phyloP scores from a whole-genome alignment of 2,113 vertebrate genomes.

The Chitala chitala region DNA sequence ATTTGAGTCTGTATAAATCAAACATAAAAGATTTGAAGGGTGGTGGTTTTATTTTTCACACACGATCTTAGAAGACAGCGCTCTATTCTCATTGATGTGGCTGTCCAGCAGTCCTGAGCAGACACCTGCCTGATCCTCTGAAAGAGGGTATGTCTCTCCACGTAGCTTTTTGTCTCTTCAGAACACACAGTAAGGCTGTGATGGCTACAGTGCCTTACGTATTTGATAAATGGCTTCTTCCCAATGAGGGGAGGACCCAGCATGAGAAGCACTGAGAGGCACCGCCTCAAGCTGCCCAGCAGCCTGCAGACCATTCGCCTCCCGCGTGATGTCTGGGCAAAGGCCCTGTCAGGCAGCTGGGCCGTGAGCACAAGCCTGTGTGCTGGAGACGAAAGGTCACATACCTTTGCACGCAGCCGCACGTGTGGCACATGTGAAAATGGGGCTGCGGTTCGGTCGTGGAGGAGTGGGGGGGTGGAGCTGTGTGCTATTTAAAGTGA shows the following conservation, averaged over 20 bases:
- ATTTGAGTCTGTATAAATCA: too few relatives aligned
- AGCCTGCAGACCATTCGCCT: too few relatives aligned
- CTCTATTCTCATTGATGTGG: too few relatives aligned
- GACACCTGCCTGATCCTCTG: not conserved
- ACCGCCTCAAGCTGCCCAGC: too few relatives aligned
- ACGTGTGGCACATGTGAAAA: conserved; percentile 4
- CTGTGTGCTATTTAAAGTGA: conserved; percentile 13
- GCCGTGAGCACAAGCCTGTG: not conserved
- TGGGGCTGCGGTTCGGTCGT: not conserved
- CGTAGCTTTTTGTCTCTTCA: not conserved
- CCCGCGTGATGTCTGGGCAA: not conserved
- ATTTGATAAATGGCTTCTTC: too few relatives aligned
- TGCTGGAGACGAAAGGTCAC: conserved; percentile 2
- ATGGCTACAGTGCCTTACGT: too few relatives aligned
- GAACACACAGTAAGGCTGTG: not conserved
- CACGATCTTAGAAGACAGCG: too few relatives aligned
- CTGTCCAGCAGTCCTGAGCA: not conserved
- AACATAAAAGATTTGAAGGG: too few relatives aligned
- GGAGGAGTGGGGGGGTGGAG: not conserved
- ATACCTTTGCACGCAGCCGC: not conserved
- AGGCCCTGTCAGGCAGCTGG: not conserved
- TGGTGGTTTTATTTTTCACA: too few relatives aligned
- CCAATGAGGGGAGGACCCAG: too few relatives aligned
- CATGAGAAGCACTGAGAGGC: too few relatives aligned
- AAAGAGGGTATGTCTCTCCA: not conserved